Evolutionary conservation across 1,140 invertebrate genomes (phyloP).

Genomic region (Aleiodes sp.): DNA sequence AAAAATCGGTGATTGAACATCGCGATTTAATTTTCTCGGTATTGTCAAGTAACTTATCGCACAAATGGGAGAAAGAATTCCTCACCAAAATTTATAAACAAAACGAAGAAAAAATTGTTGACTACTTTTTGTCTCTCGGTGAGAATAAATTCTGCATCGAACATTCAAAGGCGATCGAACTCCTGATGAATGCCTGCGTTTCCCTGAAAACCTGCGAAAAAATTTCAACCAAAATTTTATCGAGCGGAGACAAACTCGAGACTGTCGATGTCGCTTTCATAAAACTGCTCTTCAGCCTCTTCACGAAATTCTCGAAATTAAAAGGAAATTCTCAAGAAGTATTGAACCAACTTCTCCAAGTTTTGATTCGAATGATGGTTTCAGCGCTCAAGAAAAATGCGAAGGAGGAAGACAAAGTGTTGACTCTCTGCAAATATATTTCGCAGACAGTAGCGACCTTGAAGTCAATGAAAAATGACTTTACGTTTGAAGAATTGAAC

Average conservation of each 20-base stretch:
- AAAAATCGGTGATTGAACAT: slow-evolving; percentile 42
- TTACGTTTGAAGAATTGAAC: slow-evolving; percentile 63
- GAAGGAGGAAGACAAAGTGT: slow-evolving; percentile 61
- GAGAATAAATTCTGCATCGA: slow-evolving; percentile 47
- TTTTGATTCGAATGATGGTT: slow-evolving; percentile 67
- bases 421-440: slow-evolving; percentile 57
- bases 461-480: slow-evolving; percentile 50
- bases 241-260: slow-evolving; percentile 56
- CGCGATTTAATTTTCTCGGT: slow-evolving; percentile 51
- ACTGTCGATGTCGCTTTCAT: slow-evolving; percentile 49
- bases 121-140: slow-evolving; percentile 46
- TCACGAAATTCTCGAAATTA: slow-evolving; percentile 47
- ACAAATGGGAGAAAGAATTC: slow-evolving; percentile 51
- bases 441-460: slow-evolving; percentile 45
- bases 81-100: slow-evolving; percentile 45
- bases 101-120: slow-evolving; percentile 47
- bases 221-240: slow-evolving; percentile 47
- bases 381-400: slow-evolving; percentile 68
- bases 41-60: slow-evolving; percentile 48
- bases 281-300: slow-evolving; percentile 56
- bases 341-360: slow-evolving; percentile 67
- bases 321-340: slow-evolving; percentile 46
- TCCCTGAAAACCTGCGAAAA: slow-evolving; percentile 47
- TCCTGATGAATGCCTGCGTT: slow-evolving; percentile 52
- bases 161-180: slow-evolving; percentile 45